Conservation (phyloP, 2,113 vertebrate species). For the Megalops atlanticus region DNA sequence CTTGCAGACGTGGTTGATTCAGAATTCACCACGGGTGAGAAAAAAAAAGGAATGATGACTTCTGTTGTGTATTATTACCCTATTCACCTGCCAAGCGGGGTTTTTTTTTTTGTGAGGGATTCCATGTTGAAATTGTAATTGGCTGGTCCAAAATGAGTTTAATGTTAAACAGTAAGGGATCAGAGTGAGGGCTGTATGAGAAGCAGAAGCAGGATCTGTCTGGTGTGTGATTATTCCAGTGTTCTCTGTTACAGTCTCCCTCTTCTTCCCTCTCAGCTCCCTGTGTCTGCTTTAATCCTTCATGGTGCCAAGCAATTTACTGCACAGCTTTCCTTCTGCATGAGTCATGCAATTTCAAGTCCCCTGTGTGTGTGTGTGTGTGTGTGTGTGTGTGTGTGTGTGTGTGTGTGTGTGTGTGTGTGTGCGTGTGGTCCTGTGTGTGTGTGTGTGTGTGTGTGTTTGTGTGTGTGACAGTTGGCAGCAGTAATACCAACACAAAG, state of each 20-base stretch:
- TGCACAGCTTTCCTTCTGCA: slow-evolving; percentile 18
- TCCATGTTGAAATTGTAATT: too few relatives aligned
- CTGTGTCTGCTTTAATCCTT: slow-evolving; percentile 20
- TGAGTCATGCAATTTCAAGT: slow-evolving; percentile 32
- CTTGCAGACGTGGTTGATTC: too few relatives aligned
- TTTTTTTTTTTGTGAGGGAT: too few relatives aligned
- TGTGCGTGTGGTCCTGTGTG: not conserved
- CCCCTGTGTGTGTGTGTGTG: not conserved
- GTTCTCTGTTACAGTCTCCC: not conserved
- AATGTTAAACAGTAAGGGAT: not conserved
- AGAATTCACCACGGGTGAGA: too few relatives aligned
- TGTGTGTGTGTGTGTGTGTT: slow-evolving; percentile 11
- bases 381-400: not conserved
- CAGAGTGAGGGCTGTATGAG: not conserved
- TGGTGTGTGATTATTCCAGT: not conserved
- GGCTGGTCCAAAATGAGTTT: too few relatives aligned
- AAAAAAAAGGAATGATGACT: not conserved
- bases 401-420: not conserved
- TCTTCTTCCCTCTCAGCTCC: not conserved
- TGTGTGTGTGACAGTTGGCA: not conserved
- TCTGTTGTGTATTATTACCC: not conserved
- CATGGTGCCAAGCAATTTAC: slow-evolving; percentile 25
- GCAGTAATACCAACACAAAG: slow-evolving; percentile 2
- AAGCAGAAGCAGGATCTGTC: not conserved
- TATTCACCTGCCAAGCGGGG: not conserved